Evolutionary conservation across 2,113 vertebrate genomes (phyloP), one percentile per base, ranked within the genome.

Genomic region (Rostratula benghalensis): DNA sequence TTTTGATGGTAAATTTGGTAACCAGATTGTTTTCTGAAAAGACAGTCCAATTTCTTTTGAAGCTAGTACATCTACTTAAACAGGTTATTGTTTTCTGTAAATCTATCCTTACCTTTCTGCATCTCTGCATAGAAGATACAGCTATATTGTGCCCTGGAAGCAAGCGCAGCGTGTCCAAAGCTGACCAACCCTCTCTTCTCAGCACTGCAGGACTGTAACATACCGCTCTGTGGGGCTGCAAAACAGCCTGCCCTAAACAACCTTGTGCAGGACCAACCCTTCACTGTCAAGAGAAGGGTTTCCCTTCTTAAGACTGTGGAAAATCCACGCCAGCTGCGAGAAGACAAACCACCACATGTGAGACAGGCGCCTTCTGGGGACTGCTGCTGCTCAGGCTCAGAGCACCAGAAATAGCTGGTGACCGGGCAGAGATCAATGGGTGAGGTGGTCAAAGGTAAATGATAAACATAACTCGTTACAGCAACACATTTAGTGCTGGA

Each of bases 341-440:
- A 60, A 39, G 22, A 63, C 0, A 2, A 67, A 57, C 15, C 9
- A 6, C 37, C 1, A 0, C 4, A 0, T 8, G 63, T 2, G 21
- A 67, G 41, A 14, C 10, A 53, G 60, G 3, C 9, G 1, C 1
- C 28, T 63, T 9, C 37, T 21, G 33, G 25, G 41, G 28, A 50
- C 9, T 1, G 10, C 39, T 27, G 33, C 50, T 13, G 84, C 64
- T 63, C 51, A 10, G 57, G 39, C 63, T 83, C 6, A 1, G 19
- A 84, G 63, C 41, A 51, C 33, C 64, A 76, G 33, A 39, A 85
- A 48, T 7, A 90, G 63, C 46, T 23, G 41, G 63, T n/a, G 48
- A 76, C 12, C 1, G 11, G 54, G 73, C 86, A 94, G 78, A 87
- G 74, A 94, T 75, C 92, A 92, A 2, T 13, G 90, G 68, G 67